A percentile compares a stretch with the other conserved stretches of the same genome.
These are phyloP conservation scores for Natator depressus DNA, from an alignment of 2,113 vertebrate species.

Conservation along the genomic window DNA sequence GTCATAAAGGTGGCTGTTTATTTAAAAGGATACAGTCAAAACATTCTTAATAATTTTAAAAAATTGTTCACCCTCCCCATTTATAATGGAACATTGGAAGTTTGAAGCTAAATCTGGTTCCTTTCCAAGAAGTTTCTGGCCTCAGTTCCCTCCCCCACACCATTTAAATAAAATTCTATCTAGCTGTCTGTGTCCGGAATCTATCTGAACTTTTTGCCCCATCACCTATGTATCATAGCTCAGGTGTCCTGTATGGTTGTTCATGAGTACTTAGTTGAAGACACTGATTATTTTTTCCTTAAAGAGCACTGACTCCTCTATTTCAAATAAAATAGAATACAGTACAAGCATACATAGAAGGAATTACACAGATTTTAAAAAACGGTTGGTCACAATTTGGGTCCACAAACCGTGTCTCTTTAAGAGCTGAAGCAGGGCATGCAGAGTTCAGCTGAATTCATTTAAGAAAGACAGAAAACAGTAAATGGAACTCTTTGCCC, in stretches of 20 bases:
- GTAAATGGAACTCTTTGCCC: background rate
- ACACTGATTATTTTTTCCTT: background rate
- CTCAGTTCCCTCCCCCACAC: background rate
- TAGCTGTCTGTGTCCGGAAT: background rate
- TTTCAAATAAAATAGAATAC: background rate
- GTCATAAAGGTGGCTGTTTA: background rate
- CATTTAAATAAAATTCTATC: background rate
- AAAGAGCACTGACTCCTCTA: background rate
- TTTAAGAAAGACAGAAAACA: conserved; percentile 7
- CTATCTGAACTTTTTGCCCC: background rate
- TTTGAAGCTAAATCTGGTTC: background rate
- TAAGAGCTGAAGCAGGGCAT: background rate
- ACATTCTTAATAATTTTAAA: background rate
- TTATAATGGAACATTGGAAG: background rate
- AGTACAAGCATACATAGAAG: background rate
- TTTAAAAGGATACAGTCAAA: background rate
- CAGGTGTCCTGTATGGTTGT: background rate
- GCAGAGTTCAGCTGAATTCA: background rate
- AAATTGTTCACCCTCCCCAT: background rate
- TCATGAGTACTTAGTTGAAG: background rate
- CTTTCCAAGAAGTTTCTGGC: background rate
- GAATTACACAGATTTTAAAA: background rate
- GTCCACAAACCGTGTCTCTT: background rate
- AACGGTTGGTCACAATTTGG: background rate
- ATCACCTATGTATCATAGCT: background rate